A percentile compares a stretch with the other conserved stretches of the same genome.
Conservation (phyloP, 1,140 invertebrate species). For the Zaprionus tsacasi region DNA sequence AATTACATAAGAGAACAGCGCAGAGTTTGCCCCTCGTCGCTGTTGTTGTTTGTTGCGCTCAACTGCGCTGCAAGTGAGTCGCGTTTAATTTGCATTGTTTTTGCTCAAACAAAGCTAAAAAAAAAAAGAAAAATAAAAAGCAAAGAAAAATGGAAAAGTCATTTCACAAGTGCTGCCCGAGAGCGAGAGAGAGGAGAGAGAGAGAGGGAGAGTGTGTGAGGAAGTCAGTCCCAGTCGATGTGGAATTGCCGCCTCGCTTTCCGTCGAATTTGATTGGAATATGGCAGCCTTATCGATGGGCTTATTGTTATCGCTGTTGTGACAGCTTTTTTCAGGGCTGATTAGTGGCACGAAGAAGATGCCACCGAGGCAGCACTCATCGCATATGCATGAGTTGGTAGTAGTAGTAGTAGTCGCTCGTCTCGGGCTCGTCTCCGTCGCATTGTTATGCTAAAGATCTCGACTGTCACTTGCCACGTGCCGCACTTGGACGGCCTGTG, state of each 20-base stretch:
- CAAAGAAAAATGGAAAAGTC: slow-evolving; percentile 64
- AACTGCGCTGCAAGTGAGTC: slow-evolving; percentile 81
- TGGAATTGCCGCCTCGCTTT: neutral
- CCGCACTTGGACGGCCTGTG: slow-evolving; percentile 29
- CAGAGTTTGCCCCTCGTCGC: slow-evolving; percentile 41
- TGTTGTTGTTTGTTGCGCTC: slow-evolving; percentile 62
- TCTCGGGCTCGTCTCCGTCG: slow-evolving; percentile 5
- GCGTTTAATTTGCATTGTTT: slow-evolving; percentile 81
- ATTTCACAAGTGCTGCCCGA: slow-evolving; percentile 68
- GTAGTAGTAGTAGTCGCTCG: slow-evolving; percentile 49
- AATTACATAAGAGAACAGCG: slow-evolving; percentile 41
- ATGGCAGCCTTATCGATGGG: slow-evolving; percentile 48
- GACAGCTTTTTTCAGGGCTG: slow-evolving; percentile 61
- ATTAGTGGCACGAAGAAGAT: slow-evolving; percentile 53
- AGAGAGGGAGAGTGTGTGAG: neutral
- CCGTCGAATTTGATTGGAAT: slow-evolving; percentile 48
- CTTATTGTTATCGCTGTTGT: slow-evolving; percentile 71
- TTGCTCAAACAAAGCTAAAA: slow-evolving; percentile 61
- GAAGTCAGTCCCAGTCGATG: neutral
- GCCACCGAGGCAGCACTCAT: slow-evolving; percentile 45
- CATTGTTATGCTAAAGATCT: slow-evolving; percentile 77
- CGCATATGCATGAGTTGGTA: slow-evolving; percentile 75
- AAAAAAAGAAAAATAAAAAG: slow-evolving; percentile 39
- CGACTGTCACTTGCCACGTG: slow-evolving; percentile 76
- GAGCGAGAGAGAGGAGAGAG: slow-evolving; percentile 14